Evolutionary conservation across 1,140 invertebrate species (phyloP).

Genomic region (Tetragnatha versicolor): DNA sequence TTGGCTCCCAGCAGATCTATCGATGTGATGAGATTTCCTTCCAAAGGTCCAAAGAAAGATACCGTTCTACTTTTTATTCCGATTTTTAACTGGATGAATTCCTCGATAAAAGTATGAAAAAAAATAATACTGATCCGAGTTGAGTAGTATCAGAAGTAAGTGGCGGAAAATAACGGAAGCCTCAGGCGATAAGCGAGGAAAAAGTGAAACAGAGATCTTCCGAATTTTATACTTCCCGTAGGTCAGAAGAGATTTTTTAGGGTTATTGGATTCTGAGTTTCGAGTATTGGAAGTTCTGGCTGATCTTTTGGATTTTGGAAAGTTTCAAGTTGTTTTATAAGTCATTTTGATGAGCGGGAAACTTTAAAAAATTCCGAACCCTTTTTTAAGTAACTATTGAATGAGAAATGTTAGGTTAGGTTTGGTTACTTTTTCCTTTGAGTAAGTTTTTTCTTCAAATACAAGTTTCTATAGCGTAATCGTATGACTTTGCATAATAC

Average conservation of each 20-base stretch:
- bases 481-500: no score
- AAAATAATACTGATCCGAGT: neutral
- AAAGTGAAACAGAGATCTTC: slow-evolving; percentile 12
- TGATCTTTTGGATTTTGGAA: no score
- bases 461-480: no score
- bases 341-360: no score
- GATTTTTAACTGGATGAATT: slow-evolving; percentile 19
- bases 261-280: slow-evolving; percentile 7
- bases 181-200: neutral
- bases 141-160: slow-evolving; percentile 7
- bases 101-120: neutral
- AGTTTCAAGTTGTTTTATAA: no score
- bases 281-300: no score
- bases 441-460: no score
- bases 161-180: slow-evolving; percentile 8
- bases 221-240: neutral
- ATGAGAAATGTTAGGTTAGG: no score
- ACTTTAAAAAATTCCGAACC: no score
- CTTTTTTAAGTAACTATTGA: no score
- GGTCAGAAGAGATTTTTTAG: neutral
- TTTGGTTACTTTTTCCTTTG: no score
- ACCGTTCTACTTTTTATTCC: neutral
- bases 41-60: neutral
- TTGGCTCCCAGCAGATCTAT: neutral
- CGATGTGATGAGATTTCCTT: slow-evolving; percentile 11